phyloP scores from a whole-genome alignment of 2,797 vertebrate genomes.

The Rhabdophis nuchalis region DNA sequence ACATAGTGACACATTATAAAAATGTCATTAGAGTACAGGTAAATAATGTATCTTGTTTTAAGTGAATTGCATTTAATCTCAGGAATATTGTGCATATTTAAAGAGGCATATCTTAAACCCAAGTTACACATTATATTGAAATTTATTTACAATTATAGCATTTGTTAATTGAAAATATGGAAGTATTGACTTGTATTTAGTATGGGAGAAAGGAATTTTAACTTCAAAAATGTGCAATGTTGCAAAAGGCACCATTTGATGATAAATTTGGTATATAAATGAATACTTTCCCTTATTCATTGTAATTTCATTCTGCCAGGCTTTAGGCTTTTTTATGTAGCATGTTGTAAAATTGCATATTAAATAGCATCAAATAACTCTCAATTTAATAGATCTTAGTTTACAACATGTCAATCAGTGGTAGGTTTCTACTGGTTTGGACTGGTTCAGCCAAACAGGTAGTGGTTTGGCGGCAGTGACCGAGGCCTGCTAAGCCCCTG shows the following conservation, averaged over 20 bases:
- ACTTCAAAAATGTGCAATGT: background rate
- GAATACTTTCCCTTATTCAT: background rate
- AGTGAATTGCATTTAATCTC: background rate
- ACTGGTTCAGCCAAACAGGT: too few relatives aligned
- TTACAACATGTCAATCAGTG: too few relatives aligned
- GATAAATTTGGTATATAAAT: background rate
- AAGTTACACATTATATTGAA: background rate
- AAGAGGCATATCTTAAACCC: background rate
- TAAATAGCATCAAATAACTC: background rate
- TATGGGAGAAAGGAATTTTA: background rate
- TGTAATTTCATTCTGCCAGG: background rate
- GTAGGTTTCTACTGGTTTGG: too few relatives aligned
- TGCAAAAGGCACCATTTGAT: background rate
- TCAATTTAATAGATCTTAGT: background rate
- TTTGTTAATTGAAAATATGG: background rate
- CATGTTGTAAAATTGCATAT: background rate
- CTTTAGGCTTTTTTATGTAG: background rate
- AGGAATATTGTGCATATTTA: background rate
- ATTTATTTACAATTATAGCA: background rate
- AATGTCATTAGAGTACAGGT: constrained; percentile 97
- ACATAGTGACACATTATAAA: constrained; percentile 95
- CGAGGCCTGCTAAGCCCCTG: too few relatives aligned
- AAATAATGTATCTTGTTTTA: fast-evolving
- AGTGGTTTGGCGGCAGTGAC: too few relatives aligned
- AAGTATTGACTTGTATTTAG: background rate